Evolutionary conservation across 2,113 vertebrate species (phyloP).

Genomic region (Psilopsiagon aymara): DNA sequence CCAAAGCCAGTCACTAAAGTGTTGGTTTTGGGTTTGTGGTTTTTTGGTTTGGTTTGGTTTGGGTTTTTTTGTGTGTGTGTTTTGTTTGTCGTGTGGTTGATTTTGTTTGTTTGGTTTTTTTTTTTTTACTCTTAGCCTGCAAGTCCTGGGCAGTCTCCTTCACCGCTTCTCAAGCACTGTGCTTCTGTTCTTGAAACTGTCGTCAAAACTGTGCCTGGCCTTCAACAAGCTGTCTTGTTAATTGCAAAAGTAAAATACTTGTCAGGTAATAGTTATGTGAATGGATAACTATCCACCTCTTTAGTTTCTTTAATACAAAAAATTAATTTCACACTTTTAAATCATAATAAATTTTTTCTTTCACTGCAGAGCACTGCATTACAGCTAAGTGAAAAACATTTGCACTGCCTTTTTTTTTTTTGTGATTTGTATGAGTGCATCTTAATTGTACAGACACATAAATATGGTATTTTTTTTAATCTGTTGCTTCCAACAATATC

Average conservation of each 20-base stretch:
- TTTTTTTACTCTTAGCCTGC: constrained; percentile 77
- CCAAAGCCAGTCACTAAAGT: neutral
- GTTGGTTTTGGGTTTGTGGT: neutral
- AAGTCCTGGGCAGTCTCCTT: constrained; percentile 81
- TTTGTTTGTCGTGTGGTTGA: neutral
- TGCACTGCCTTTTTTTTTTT: neutral
- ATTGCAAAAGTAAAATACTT: constrained; percentile 92
- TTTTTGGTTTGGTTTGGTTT: neutral
- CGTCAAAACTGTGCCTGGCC: constrained; percentile 89
- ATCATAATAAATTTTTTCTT: neutral
- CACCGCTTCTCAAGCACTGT: constrained; percentile 87
- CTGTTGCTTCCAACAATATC: neutral
- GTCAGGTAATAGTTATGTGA: constrained; percentile 79
- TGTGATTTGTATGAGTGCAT: neutral
- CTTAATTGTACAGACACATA: neutral
- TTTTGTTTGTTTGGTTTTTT: neutral
- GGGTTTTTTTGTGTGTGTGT: neutral
- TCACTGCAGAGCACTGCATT: neutral
- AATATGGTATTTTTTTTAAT: neutral
- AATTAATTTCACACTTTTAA: neutral
- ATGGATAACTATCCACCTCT: neutral
- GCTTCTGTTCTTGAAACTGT: constrained; percentile 88
- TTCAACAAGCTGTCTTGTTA: constrained; percentile 87
- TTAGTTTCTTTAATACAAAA: neutral
- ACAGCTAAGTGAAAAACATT: neutral